Percentiles rank a stretch among this genome's conserved stretches.
Evolutionary conservation across 2,797 vertebrate genomes (phyloP).

Genomic region (Gallinago solitaria): DNA sequence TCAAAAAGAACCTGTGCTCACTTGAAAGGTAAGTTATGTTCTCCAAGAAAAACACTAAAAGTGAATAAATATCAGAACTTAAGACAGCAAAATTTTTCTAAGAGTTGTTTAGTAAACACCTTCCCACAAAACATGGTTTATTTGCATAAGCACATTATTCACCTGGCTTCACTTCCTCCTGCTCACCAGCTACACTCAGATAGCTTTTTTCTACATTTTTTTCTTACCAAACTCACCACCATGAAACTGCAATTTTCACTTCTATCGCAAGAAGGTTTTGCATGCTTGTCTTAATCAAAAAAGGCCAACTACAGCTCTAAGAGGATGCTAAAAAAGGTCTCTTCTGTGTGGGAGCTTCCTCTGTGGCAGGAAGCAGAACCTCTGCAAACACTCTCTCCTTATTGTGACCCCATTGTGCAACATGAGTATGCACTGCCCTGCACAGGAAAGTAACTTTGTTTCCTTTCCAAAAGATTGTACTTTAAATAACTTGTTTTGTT

Average conservation of each 20-base stretch:
- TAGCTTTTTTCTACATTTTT: neutral
- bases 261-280: neutral
- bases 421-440: neutral
- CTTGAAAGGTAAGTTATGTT: neutral
- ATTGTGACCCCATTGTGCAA: slow-evolving; percentile 30
- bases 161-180: neutral
- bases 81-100: neutral
- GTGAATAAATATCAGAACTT: neutral
- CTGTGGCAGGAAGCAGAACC: slow-evolving; percentile 30
- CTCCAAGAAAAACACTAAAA: neutral
- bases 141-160: neutral
- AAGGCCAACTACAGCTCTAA: neutral
- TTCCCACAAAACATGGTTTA: neutral
- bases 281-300: neutral
- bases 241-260: neutral
- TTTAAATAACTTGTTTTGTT: neutral
- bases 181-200: neutral
- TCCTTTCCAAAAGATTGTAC: neutral
- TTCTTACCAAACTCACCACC: neutral
- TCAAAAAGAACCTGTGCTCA: neutral
- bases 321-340: neutral
- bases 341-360: slow-evolving; percentile 14
- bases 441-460: slow-evolving; percentile 17
- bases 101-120: neutral
- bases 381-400: neutral